phyloP scores from a whole-genome alignment of 2,113 vertebrate genomes.

The Eurypyga helias region DNA sequence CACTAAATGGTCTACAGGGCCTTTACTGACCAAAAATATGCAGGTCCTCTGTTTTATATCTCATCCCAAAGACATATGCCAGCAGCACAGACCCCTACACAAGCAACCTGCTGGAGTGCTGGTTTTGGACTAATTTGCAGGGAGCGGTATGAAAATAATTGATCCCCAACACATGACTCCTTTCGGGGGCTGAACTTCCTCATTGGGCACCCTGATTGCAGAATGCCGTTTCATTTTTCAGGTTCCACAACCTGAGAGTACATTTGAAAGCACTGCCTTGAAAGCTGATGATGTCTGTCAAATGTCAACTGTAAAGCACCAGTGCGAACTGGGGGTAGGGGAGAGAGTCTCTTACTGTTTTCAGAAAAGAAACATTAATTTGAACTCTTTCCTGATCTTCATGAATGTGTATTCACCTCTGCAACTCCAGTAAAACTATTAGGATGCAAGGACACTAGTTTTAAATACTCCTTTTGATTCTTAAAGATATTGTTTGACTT shows the following conservation, averaged over 20 bases:
- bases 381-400: neutral
- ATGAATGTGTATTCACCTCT: neutral
- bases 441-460: constrained; percentile 11
- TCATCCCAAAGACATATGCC: neutral
- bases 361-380: neutral
- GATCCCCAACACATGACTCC: neutral
- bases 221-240: neutral
- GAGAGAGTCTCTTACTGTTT: neutral
- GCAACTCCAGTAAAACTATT: neutral
- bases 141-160: neutral
- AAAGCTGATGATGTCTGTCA: neutral
- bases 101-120: neutral
- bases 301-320: neutral
- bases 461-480: constrained; percentile 52
- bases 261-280: neutral
- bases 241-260: neutral
- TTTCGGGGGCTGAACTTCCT: neutral
- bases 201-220: neutral
- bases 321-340: neutral
- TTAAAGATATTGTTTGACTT: constrained; percentile 64
- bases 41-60: constrained; percentile 42
- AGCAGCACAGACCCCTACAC: neutral
- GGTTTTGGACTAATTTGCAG: neutral
- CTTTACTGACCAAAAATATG: constrained; percentile 45
- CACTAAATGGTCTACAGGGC: constrained; percentile 1